Conservation (phyloP, 1,140 invertebrate species). For the Lerema accius region DNA sequence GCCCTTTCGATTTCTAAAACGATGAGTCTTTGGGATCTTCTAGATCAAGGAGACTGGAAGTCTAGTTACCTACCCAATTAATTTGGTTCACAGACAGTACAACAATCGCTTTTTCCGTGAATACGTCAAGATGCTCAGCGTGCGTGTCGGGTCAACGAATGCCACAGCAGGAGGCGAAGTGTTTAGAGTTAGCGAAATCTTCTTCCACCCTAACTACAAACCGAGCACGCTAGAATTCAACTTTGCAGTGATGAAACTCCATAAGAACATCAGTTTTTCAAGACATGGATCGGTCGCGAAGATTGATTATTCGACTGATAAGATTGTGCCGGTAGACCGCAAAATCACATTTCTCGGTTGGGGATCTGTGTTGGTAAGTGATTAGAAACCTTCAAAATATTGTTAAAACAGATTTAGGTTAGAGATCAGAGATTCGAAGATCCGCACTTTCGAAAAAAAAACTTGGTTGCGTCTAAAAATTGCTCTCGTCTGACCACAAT, state of each 20-base stretch:
- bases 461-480: too few relatives aligned
- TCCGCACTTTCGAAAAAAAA: too few relatives aligned
- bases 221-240: slow-evolving; percentile 67
- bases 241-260: slow-evolving; percentile 59
- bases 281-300: slow-evolving; percentile 33
- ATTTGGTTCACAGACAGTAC: slow-evolving; percentile 56
- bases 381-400: too few relatives aligned
- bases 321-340: slow-evolving; percentile 50
- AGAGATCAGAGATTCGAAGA: too few relatives aligned
- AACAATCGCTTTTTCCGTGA: slow-evolving; percentile 74
- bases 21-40: too few relatives aligned
- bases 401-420: too few relatives aligned
- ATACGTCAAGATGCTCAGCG: slow-evolving; percentile 66
- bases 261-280: slow-evolving; percentile 60
- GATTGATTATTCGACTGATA: slow-evolving; percentile 50
- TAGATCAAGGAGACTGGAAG: too few relatives aligned
- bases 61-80: too few relatives aligned
- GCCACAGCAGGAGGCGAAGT: slow-evolving; percentile 66
- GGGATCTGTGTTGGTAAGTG: slow-evolving; percentile 70
- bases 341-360: slow-evolving; percentile 68
- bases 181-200: slow-evolving; percentile 59
- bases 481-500: too few relatives aligned
- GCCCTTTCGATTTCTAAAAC: too few relatives aligned
- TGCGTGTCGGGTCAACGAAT: slow-evolving; percentile 64
- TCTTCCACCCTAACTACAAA: slow-evolving; percentile 76